Base-by-base conservation (phyloP, 92 coral and sea anemone genomes). In the Plumapathes pennacea region DNA sequence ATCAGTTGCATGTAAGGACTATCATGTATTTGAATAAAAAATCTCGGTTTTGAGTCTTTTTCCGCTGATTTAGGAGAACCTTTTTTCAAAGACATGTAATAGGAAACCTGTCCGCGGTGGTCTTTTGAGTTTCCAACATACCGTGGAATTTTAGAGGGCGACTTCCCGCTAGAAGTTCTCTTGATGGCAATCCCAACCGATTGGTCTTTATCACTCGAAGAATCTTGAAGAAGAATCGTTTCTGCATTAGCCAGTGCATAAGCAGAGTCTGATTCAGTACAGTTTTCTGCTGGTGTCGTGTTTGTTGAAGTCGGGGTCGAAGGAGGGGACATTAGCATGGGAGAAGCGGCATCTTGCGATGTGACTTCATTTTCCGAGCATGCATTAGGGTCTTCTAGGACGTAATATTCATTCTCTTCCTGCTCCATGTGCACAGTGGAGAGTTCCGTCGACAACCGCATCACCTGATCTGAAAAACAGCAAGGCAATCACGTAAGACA, bases 141-240 rank as follows among this genome's bases (percentile, higher is more conserved):
- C 44, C 95, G 80, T 24, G 95, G 95, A 41, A 87, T 87, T 39
- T 87, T 87, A 5, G 95, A 87, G n/a, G 90, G 90, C 4, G 86
- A 83, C 63, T 87, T 87, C 1, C 95, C 95, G 57, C 90, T 87
- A n/a, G 95, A 77, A 9, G 95, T 62, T 57, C 95, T 77, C 46
- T 87, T 87, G 33, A 87, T 77, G 49, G 66, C 50, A 36, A 81
- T 87, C 31, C 77, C 88, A 3, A 33, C 36, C 3, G 73, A 44
- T 54, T 66, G 54, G 54, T 66, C 53, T 0, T 33, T 3, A 21
- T 66, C 64, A 17, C 50, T 36, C 3, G 2, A 1, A 11, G 32
- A 23, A 14, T 65, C 73, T 28, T 34, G 40, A 34, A 34, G 8
- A 34, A 34, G n/a, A 34, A n/a, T 8, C n/a, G 9, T n/a, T 34